Base-by-base conservation (phyloP, 2,888 invertebrate genomes). In the Drosophila mettleri region DNA sequence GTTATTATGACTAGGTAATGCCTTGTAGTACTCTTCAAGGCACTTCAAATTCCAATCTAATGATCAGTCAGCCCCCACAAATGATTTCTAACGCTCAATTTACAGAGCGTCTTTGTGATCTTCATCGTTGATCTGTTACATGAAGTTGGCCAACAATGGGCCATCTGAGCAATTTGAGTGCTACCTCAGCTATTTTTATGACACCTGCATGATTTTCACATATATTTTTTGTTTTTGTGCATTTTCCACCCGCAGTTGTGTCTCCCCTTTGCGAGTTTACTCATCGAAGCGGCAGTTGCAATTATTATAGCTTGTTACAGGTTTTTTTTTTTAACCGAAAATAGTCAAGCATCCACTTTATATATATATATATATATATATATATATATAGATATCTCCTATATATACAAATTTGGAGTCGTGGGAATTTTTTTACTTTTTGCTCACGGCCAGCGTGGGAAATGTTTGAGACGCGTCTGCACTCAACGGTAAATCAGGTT, bases 401-500 rank as follows among this genome's bases (percentile, higher is more conserved):
- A 70, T 80, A 79, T 89, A 87, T 84, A 89, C 89, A 86, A 89
- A 89, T 89, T 89, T 88, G 86, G 89, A 80, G 86, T 79, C 89
- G 89, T 89, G 89, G 90, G 89, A 89, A 88, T 81, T 89, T 80
- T 74, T 80, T 68, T 75, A 64, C 59, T 76, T 74, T 75, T 63
- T 51, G 68, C 75, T 71, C 57, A 67, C 57, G 74, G 78, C 80
- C 74, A 79, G 85, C 88, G 87, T 88, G 87, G 89, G 87, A 88
- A 88, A 77, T 85, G 74, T 81, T 82, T 74, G 77, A 58, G 74
- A 75, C 62, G 76, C 78, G 75, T 70, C 55, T 67, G 72, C 62
- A 63, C 38, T 70, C 51, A 89, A 88, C 80, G 84, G 82, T 86
- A 89, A 88, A 89, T 87, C 87, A 86, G 89, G 89, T 87, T 87